Evolutionary conservation across 2,888 invertebrate species (phyloP).

Genomic region (Anticlea derivata): DNA sequence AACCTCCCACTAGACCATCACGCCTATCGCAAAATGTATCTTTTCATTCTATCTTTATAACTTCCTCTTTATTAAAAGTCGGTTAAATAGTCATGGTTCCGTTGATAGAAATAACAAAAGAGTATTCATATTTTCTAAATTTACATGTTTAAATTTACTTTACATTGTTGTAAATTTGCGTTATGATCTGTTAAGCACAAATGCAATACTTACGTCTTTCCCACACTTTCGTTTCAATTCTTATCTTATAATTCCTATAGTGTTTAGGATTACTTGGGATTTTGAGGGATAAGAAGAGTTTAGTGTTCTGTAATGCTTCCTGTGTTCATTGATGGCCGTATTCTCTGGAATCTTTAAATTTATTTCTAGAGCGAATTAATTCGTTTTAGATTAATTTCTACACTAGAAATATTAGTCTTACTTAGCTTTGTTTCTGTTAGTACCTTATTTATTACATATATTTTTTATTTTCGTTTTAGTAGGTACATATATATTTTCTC

Average conservation of each 20-base stretch:
- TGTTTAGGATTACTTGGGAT: constrained; percentile 28
- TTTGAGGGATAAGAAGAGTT: constrained; percentile 25
- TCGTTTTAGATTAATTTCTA: not conserved
- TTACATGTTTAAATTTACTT: constrained; percentile 14
- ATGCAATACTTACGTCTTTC: constrained; percentile 30
- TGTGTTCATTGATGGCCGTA: constrained; percentile 11
- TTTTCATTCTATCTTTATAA: too few species aligned
- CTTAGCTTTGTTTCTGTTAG: too few species aligned
- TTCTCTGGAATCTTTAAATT: not conserved
- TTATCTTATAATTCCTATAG: constrained; percentile 24
- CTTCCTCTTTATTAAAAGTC: too few species aligned
- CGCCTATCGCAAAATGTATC: too few species aligned
- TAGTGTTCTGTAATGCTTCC: constrained; percentile 31
- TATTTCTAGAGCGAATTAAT: not conserved
- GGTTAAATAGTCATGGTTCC: not conserved
- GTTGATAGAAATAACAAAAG: constrained; percentile 12
- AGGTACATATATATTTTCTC: too few species aligned
- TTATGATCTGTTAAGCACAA: constrained; percentile 26
- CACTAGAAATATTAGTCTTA: not conserved
- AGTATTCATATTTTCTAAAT: not conserved
- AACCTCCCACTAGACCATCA: too few species aligned
- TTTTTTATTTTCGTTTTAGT: too few species aligned
- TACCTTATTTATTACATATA: too few species aligned
- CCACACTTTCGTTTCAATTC: constrained; percentile 33
- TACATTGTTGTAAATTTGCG: constrained; percentile 26